These are phyloP conservation scores for Cercopithecus hamlyni DNA, from an alignment of 2,797 vertebrate species.

Conservation along the genomic window DNA sequence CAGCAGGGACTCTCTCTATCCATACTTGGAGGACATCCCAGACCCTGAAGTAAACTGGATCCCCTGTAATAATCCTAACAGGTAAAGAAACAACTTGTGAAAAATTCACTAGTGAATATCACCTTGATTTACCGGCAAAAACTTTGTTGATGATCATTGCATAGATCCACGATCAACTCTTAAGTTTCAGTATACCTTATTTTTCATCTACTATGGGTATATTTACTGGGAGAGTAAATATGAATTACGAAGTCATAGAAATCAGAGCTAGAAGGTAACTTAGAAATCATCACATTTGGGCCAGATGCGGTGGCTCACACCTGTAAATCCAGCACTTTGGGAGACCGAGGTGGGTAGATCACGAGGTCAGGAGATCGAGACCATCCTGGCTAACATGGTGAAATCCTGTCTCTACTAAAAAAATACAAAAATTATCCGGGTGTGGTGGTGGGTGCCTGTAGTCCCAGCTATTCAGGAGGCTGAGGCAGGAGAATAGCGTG, in stretches of 20 bases:
- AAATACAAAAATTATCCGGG: no score
- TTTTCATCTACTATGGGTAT: neutral
- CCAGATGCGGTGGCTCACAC: accelerated
- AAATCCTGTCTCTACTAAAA: no score
- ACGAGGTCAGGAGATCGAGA: no score
- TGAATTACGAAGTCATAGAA: neutral
- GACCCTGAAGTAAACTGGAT: constrained; percentile 74
- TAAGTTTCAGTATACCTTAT: neutral
- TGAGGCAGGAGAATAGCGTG: no score
- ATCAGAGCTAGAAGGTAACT: neutral
- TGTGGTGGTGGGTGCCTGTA: no score
- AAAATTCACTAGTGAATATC: neutral
- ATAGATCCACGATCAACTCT: neutral
- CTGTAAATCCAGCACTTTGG: no score
- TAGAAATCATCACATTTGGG: neutral
- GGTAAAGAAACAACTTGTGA: constrained; percentile 49
- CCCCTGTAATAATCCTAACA: constrained; percentile 66
- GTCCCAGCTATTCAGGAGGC: no score
- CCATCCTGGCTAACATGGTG: no score
- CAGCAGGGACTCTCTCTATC: constrained; percentile 53
- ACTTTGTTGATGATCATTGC: neutral
- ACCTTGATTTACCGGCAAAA: neutral
- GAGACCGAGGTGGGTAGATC: no score
- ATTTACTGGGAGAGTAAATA: neutral
- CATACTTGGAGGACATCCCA: constrained; percentile 76